Conservation (phyloP, 2,113 vertebrate species). For the Burhinus oedicnemus region DNA sequence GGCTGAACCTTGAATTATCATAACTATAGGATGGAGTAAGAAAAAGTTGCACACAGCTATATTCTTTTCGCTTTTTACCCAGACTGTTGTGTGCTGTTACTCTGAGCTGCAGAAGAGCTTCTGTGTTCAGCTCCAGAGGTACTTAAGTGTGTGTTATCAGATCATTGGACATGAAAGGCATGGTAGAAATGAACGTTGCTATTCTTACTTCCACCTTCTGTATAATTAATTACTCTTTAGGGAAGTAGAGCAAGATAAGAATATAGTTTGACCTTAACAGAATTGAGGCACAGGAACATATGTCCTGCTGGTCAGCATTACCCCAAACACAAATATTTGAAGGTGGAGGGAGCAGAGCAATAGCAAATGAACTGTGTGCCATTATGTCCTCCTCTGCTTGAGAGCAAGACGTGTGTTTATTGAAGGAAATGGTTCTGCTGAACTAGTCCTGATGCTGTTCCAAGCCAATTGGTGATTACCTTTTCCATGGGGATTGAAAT, state of each 20-base stretch:
- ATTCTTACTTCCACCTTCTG: not conserved
- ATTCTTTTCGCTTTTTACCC: not conserved
- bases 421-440: constrained; percentile 66
- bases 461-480: constrained; percentile 56
- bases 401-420: constrained; percentile 45
- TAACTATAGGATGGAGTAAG: not conserved
- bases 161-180: not conserved
- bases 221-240: constrained; percentile 49
- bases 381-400: constrained; percentile 33
- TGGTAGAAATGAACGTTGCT: not conserved
- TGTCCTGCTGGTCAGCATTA: constrained; percentile 22
- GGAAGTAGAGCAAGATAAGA: not conserved
- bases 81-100: not conserved
- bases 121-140: not conserved
- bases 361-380: constrained; percentile 32
- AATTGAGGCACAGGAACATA: not conserved
- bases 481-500: constrained; percentile 61
- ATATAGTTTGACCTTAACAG: not conserved
- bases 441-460: constrained; percentile 54
- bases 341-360: constrained; percentile 23
- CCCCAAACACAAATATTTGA: constrained; percentile 40
- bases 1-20: not conserved
- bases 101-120: not conserved
- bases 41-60: not conserved
- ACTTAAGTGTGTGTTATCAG: not conserved